Evolutionary conservation across 2,797 vertebrate species (phyloP).

Genomic region (Stomatorhinus walkeri): DNA sequence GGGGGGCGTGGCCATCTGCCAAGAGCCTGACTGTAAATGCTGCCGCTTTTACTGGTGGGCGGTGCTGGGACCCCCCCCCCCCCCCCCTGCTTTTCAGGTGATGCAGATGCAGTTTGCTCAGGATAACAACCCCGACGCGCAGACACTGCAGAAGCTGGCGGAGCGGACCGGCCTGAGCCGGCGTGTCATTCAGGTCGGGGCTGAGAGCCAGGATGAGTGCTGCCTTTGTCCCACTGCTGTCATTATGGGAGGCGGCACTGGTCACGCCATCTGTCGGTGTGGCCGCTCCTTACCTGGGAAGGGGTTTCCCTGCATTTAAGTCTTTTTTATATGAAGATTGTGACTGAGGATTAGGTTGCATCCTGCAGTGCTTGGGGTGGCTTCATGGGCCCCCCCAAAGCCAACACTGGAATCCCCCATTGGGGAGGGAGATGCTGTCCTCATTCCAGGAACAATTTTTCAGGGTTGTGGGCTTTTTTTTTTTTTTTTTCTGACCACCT

Average conservation of each 20-base stretch:
- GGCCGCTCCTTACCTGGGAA: neutral
- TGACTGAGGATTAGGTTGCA: too few relatives aligned
- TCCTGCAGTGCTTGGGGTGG: neutral
- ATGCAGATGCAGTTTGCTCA: constrained; percentile 93
- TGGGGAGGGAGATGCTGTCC: neutral
- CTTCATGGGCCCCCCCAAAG: neutral
- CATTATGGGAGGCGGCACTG: neutral
- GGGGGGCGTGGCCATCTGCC: constrained; percentile 50
- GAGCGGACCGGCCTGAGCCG: constrained; percentile 91
- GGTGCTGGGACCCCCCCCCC: neutral
- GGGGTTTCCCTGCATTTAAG: neutral
- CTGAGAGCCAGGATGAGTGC: neutral
- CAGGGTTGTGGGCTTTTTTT: neutral
- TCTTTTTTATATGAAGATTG: neutral
- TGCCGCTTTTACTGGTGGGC: neutral
- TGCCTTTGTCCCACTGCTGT: neutral
- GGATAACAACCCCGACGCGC: constrained; percentile 90
- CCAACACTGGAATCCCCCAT: too few relatives aligned
- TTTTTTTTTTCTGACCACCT: neutral
- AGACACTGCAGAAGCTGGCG: constrained; percentile 83
- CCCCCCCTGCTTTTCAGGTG: constrained; percentile 57
- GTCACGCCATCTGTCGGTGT: neutral
- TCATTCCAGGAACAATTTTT: neutral
- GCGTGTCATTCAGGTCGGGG: constrained; percentile 78
- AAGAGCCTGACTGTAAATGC: neutral